These are phyloP conservation scores for Hybos culiciformis DNA, from an alignment of 2,888 invertebrate species.

Conservation along the genomic window DNA sequence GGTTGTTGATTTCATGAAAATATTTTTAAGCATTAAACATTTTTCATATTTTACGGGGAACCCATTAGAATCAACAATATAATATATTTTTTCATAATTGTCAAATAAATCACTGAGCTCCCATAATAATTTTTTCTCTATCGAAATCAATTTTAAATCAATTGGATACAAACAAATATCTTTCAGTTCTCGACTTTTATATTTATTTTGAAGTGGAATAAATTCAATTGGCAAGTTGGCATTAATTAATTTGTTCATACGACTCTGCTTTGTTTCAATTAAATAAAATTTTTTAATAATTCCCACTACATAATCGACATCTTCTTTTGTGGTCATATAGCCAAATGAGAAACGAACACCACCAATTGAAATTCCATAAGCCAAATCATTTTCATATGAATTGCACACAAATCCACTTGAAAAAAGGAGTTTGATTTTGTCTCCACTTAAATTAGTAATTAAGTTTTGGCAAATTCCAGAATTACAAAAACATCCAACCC, in stretches of 20 bases:
- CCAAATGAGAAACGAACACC: slow-evolving; percentile 87
- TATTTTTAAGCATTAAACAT: slow-evolving; percentile 59
- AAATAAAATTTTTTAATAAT: slow-evolving; percentile 70
- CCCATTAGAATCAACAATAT: slow-evolving; percentile 72
- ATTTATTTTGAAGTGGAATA: slow-evolving; percentile 19
- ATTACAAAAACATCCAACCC: slow-evolving; percentile 96
- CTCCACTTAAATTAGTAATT: slow-evolving; percentile 48
- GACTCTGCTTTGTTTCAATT: slow-evolving; percentile 16
- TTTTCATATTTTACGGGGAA: slow-evolving; percentile 81
- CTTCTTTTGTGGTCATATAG: slow-evolving; percentile 63
- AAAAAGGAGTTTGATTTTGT: slow-evolving; percentile 43
- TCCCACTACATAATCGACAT: slow-evolving; percentile 54
- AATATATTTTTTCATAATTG: slow-evolving; percentile 83
- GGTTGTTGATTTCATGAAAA: slow-evolving; percentile 38
- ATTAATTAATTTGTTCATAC: slow-evolving; percentile 18
- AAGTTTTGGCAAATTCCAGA: slow-evolving; percentile 85
- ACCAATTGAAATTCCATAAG: slow-evolving; percentile 81
- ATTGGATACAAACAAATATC: slow-evolving; percentile 67
- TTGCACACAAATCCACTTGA: slow-evolving; percentile 67
- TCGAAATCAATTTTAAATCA: slow-evolving; percentile 47
- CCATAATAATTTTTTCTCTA: slow-evolving; percentile 54
- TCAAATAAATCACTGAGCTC: slow-evolving; percentile 61
- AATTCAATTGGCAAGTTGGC: slow-evolving; percentile 22
- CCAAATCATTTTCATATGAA: slow-evolving; percentile 74
- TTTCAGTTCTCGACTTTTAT: slow-evolving; percentile 14